Evolutionary conservation across 2,888 invertebrate genomes (phyloP), one percentile per base, ranked within the genome.

Genomic region (Drosophila mercatorum): DNA sequence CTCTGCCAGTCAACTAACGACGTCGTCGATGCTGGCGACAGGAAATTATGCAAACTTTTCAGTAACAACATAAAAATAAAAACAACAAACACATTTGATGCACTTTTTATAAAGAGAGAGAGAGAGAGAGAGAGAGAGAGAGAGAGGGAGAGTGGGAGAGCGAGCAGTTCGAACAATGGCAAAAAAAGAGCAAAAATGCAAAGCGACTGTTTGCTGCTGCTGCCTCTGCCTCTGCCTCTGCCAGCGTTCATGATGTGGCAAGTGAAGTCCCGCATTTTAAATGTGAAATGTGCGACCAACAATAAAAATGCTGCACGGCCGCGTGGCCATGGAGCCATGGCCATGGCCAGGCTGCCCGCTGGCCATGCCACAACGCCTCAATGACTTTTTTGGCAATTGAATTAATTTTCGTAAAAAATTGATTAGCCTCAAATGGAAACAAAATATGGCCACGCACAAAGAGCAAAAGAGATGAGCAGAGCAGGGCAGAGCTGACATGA

Each of bases 321-420:
- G 12, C 26, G n/a, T 11, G 12, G 17, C 26, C 1, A 22, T 22
- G 43, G 46, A 28, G 40, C 12, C 51, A 12, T n/a, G 49, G 26
- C 28, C 53, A 41, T 17, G 62, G 64, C 46, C 47, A 66, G 46
- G 64, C 49, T 63, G 60, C 60, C 84, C 84, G 77, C 72, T 74
- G 78, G 80, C 72, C 75, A 80, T 68, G 71, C 66, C 78, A 75
- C 75, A 80, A 91, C 80, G 92, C 89, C 87, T 91, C 90, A 91
- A 85, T 91, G 92, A 90, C 76, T 92, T 89, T 90, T 89, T 88
- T 63, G 90, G 89, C 90, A 91, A 92, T 92, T 92, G 92, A 92
- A 92, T 92, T 92, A 91, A 92, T 91, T 92, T 89, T 91, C 91
- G 76, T 91, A 90, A 92, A 92, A 92, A 91, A 92, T 92, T 92